phyloP scores from a whole-genome alignment of 2,113 vertebrate genomes.

The Forbesichthys agassizii region DNA sequence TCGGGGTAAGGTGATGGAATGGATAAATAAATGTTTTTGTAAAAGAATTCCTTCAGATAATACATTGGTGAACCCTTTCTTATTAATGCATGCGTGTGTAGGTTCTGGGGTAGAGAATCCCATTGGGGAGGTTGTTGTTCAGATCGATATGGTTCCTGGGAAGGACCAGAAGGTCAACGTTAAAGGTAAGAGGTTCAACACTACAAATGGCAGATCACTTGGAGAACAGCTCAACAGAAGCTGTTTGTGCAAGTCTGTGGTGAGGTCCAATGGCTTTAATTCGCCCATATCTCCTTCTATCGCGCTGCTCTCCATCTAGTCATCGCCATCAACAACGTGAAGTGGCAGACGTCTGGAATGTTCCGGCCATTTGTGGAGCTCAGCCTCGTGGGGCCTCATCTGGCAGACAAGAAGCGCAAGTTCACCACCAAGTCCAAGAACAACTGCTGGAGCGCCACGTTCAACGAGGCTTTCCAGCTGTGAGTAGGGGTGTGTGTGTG shows the following conservation, averaged over 20 bases:
- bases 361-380: conserved; percentile 96
- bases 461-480: conserved; percentile 97
- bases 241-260: too few species aligned
- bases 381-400: conserved; percentile 89
- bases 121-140: conserved; percentile 91
- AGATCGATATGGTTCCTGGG: conserved; percentile 89
- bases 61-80: too few species aligned
- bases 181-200: conserved; percentile 79
- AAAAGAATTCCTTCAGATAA: too few species aligned
- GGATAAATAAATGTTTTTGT: too few species aligned
- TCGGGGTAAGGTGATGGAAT: conserved; percentile 77
- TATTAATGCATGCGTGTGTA: conserved; percentile 49
- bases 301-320: conserved; percentile 71
- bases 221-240: background rate
- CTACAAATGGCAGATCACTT: background rate
- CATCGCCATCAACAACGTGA: conserved; percentile 93
- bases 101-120: conserved; percentile 89
- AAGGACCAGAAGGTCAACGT: conserved; percentile 93
- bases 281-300: background rate
- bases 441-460: conserved; percentile 96
- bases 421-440: conserved; percentile 98
- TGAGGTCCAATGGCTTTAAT: background rate
- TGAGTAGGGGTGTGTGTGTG: conserved; percentile 65
- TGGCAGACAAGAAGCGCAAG: conserved; percentile 93
- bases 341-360: conserved; percentile 96